Percentiles rank a stretch among this genome's conserved stretches.
These are phyloP conservation scores for Carcharodon carcharias DNA, from an alignment of 2,797 vertebrate species.

Conservation along the genomic window DNA sequence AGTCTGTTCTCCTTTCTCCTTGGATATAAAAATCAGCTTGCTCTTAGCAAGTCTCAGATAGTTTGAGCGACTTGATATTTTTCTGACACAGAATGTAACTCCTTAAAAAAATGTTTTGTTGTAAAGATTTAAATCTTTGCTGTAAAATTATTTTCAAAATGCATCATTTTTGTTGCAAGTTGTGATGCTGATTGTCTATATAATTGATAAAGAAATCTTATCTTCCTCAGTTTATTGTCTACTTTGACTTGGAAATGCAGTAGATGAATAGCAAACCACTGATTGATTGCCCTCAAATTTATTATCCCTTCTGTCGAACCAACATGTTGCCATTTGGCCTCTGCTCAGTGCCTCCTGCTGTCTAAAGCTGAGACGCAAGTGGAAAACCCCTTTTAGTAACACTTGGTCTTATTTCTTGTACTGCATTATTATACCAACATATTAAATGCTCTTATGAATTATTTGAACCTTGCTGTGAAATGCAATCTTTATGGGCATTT, in stretches of 20 bases:
- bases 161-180: background rate
- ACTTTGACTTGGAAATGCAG: background rate
- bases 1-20: background rate
- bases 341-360: background rate
- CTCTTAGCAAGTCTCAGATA: background rate
- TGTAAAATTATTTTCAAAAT: background rate
- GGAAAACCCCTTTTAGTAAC: background rate
- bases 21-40: background rate
- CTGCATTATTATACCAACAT: background rate
- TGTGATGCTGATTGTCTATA: background rate
- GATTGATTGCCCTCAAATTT: background rate
- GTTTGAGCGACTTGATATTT: background rate
- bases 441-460: background rate
- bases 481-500: background rate
- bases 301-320: background rate
- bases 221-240: background rate
- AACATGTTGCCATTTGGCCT: background rate
- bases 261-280: background rate
- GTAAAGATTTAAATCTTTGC: background rate
- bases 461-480: background rate
- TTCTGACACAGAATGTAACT: background rate
- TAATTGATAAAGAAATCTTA: background rate
- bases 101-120: background rate
- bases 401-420: background rate
- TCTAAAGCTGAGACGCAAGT: background rate